Percentiles rank a stretch among this genome's conserved stretches.
phyloP scores from a whole-genome alignment of 2,888 invertebrate species.

The Mythimna pallens region DNA sequence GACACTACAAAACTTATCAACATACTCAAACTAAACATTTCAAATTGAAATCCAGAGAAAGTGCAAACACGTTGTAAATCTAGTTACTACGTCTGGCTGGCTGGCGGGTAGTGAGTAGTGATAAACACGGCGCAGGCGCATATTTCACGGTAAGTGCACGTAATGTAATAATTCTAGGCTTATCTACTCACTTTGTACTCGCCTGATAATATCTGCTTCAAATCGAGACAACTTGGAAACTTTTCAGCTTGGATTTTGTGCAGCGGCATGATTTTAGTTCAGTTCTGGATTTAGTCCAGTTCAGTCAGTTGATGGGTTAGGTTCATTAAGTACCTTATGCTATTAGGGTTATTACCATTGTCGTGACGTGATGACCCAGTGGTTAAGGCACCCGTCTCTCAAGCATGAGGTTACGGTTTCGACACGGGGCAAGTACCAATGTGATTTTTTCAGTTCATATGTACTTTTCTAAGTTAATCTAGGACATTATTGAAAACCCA shows the following conservation, averaged over 20 bases:
- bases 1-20: neutral
- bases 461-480: no score
- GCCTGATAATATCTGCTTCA: conserved; percentile 54
- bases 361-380: no score
- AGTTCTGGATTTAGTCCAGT: no score
- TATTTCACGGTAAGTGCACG: conserved; percentile 76
- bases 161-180: conserved; percentile 64
- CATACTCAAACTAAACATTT: conserved; percentile 28
- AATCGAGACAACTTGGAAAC: conserved; percentile 35
- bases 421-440: no score
- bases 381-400: no score
- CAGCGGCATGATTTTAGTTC: neutral
- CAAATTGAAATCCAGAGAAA: conserved; percentile 48
- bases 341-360: neutral
- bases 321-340: no score
- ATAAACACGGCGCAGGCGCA: conserved; percentile 68
- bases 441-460: no score
- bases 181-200: conserved; percentile 63
- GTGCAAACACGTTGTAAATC: conserved; percentile 58
- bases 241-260: conserved; percentile 22
- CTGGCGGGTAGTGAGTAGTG: conserved; percentile 53
- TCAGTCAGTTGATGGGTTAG: neutral
- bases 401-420: no score
- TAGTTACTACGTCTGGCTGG: conserved; percentile 57
- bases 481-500: no score